Evolutionary conservation across 2,797 vertebrate species (phyloP).

Genomic region (Hemibagrus guttatus): DNA sequence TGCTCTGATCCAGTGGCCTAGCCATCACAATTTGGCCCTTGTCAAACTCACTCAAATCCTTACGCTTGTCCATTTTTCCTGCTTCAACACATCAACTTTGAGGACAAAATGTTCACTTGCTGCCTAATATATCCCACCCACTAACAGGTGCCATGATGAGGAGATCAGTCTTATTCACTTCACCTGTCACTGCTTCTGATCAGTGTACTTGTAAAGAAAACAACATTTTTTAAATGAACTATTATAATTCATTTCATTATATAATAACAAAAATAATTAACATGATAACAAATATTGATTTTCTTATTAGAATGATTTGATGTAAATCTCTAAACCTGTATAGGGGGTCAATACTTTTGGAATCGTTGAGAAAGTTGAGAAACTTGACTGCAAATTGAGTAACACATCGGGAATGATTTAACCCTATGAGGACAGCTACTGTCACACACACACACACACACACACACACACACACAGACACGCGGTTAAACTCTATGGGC

Average conservation of each 20-base stretch:
- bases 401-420: not conserved
- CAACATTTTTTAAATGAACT: not conserved
- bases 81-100: too few relatives aligned
- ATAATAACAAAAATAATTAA: not conserved
- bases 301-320: not conserved
- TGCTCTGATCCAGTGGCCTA: too few relatives aligned
- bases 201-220: too few relatives aligned
- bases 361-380: not conserved
- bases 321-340: not conserved
- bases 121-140: too few relatives aligned
- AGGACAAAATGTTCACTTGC: too few relatives aligned
- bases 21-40: too few relatives aligned
- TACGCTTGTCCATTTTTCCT: too few relatives aligned
- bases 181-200: too few relatives aligned
- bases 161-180: too few relatives aligned
- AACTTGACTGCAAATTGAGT: not conserved
- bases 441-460: too few relatives aligned
- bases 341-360: not conserved
- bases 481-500: not conserved
- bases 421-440: not conserved
- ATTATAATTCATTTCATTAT: not conserved
- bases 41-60: too few relatives aligned
- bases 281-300: not conserved
- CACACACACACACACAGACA: conserved; percentile 10
- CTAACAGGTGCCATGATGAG: too few relatives aligned